A percentile compares a stretch with the other conserved stretches of the same genome.
phyloP scores from a whole-genome alignment of 2,888 invertebrate species.

The Plemyria rubiginata region DNA sequence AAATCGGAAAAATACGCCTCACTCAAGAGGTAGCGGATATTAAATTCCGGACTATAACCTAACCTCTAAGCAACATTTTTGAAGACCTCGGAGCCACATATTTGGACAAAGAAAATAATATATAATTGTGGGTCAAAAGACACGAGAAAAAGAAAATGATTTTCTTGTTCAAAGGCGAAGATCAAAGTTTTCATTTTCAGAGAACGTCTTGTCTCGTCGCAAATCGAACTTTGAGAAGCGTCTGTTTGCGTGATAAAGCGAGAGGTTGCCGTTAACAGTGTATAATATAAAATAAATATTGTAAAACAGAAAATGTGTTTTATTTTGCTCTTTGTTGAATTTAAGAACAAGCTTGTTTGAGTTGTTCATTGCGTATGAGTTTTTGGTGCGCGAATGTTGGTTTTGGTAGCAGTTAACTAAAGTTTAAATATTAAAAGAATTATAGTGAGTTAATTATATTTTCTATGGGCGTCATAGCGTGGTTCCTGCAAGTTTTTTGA shows the following conservation, averaged over 20 bases:
- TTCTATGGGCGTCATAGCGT: not conserved
- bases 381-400: slow-evolving; percentile 6
- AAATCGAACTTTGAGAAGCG: slow-evolving; percentile 32
- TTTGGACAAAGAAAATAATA: slow-evolving; percentile 17
- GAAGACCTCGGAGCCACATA: no score
- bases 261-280: slow-evolving; percentile 37
- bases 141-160: slow-evolving; percentile 18
- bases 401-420: not conserved
- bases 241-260: slow-evolving; percentile 22
- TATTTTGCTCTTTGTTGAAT: slow-evolving; percentile 54
- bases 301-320: no score
- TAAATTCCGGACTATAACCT: slow-evolving; percentile 37
- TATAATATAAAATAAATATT: no score
- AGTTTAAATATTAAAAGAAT: not conserved
- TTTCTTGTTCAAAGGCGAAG: slow-evolving; percentile 19
- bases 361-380: slow-evolving; percentile 7
- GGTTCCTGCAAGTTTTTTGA: no score
- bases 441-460: not conserved
- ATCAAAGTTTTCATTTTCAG: slow-evolving; percentile 35
- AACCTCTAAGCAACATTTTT: no score
- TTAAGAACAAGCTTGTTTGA: slow-evolving; percentile 30
- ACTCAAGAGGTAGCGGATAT: slow-evolving; percentile 35
- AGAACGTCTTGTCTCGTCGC: slow-evolving; percentile 23
- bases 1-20: slow-evolving; percentile 18
- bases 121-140: slow-evolving; percentile 5